Base-by-base conservation (phyloP, 2,888 invertebrate species). In the Leptinotarsa peninsularis region DNA sequence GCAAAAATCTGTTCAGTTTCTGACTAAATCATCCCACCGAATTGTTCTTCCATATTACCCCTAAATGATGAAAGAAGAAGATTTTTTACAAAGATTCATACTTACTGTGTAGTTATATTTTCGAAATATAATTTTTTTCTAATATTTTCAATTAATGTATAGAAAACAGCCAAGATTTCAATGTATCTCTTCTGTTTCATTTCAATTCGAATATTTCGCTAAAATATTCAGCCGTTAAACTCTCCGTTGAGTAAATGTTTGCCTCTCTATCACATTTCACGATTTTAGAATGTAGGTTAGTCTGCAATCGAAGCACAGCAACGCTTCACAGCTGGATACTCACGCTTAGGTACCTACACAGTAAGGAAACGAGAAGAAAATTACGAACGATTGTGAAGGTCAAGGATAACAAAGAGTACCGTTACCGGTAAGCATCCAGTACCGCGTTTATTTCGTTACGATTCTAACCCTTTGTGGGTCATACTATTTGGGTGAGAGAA, bases 331-430 rank as follows among this genome's bases (percentile, higher is more conserved):
- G 63, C 33, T 63, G 63, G 63, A 43, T 63, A 63, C 63, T 63
- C 63, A 63, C 63, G 43, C 10, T 63, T 63, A 63, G 43, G 63
- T 63, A 63, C 58, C 58, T 23, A 18, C 63, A 63, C 63, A 43
- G 17, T 14, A 33, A 33, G 33, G 43, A 63, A 63, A 27, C 63
- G 43, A 63, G 43, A 63, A 63, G 63, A 33, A 63, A 63, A 63
- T 63, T 63, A 63, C 43, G 43, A 63, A 43, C 63, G 52, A 72
- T 66, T 49, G 60, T 76, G 69, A 73, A 74, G 76, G 76, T 74
- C 76, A 77, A 77, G 76, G 76, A 74, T 72, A 74, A 76, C 68
- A 23, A 52, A 63, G 56, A 77, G 66, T 77, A 77, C 76, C 76
- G 76, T 77, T 77, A 77, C 73, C 43, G 56, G 50, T 71, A 49